These are phyloP conservation scores for Cerastis leucographa DNA, from an alignment of 2,888 invertebrate genomes.

Conservation along the genomic window DNA sequence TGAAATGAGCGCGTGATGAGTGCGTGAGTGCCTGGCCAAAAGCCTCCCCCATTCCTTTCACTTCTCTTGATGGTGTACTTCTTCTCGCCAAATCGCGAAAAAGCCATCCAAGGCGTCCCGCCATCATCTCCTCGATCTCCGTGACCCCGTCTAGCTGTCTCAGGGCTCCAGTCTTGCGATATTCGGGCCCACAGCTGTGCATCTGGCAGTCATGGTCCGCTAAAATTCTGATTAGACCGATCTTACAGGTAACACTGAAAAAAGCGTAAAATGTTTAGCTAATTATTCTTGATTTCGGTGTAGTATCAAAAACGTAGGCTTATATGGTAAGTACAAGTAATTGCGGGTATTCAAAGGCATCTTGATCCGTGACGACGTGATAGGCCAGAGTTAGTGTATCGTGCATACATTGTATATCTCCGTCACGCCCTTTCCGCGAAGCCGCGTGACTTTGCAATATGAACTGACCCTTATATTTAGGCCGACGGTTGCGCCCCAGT, in stretches of 20 bases:
- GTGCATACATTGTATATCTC: conserved; percentile 54
- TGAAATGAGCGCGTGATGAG: too few relatives aligned
- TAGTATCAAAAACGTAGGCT: background rate
- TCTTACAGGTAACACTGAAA: background rate
- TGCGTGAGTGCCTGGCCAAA: too few relatives aligned
- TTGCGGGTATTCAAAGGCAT: conserved; percentile 28
- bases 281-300: background rate
- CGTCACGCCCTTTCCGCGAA: conserved; percentile 62
- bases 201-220: too few relatives aligned
- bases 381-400: conserved; percentile 34
- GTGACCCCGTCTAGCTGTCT: too few relatives aligned
- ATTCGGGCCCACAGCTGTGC: too few relatives aligned
- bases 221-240: background rate
- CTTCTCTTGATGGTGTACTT: too few relatives aligned
- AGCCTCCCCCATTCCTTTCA: too few relatives aligned
- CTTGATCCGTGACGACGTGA: conserved; percentile 48
- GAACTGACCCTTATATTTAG: conserved; percentile 71
- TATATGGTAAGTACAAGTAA: conserved; percentile 1
- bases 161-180: too few relatives aligned
- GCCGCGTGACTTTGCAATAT: conserved; percentile 69
- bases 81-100: too few relatives aligned
- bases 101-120: too few relatives aligned
- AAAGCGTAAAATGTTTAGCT: background rate
- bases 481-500: conserved; percentile 66
- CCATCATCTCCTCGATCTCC: too few relatives aligned